Base-by-base conservation (phyloP, 2,888 invertebrate genomes). In the Laspeyria flexula region DNA sequence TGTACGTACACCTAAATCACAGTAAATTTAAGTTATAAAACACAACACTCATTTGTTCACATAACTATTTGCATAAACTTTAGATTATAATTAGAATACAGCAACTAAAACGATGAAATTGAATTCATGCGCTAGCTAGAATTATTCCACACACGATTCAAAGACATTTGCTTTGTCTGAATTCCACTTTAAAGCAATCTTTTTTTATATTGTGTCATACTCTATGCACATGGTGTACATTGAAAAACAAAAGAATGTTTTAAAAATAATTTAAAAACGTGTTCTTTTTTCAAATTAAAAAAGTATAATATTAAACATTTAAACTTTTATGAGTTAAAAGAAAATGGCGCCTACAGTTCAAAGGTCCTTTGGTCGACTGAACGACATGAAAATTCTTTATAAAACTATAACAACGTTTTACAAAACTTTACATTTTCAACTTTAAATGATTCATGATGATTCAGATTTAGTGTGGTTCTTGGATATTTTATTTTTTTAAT, bases 81-180 rank as follows among this genome's bases (percentile, higher is more conserved):
- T 12, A 30, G 11, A 30, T n/a, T n/a, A 30, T 30, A 30, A 30
- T 30, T 30, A 30, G 30, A 30, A 30, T 11, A 11, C 12, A 30
- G 11, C 11, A 5, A 12, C 3, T 11, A 30, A 30, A 21, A 5
- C 21, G 5, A 5, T 5, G 21, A 37, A 34, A 51, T 43, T 43
- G 51, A 60, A 46, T 61, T 43, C 46, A 30, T 25, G 23, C 21
- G 27, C 13, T 11, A 0, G 25, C 23, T 37, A 39, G 21, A 50
- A 64, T 43, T 31, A 34, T 35, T 33, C 46, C 13, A 21, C 21
- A 30, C 6, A 15, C 1, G 37, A 51, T 41, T 35, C 45, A 51
- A 31, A 45, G 37, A 43, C 29, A 50, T 63, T 42, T 40, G 27
- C 11, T 11, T 30, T 11, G 1, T 7, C 11, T n/a, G 4, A 27